phyloP scores from a whole-genome alignment of 37 sponge, comb jelly and placozoan genomes.

The Aplysina aerophoba region DNA sequence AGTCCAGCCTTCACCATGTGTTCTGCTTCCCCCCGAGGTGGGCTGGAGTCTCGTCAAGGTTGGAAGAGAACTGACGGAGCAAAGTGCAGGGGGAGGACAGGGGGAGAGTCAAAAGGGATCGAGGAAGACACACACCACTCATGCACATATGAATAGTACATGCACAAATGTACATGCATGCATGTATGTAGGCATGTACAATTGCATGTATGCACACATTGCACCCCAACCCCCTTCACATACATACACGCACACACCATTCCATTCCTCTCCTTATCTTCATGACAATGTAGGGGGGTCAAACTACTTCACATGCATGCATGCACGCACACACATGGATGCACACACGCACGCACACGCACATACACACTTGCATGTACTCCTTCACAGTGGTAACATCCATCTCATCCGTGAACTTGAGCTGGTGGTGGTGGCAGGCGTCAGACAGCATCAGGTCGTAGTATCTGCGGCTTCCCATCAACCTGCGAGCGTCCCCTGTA shows the following conservation, averaged over 20 bases:
- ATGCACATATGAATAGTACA: not conserved
- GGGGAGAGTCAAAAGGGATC: no score
- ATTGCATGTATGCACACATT: not conserved
- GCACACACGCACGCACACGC: not conserved
- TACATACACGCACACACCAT: not conserved
- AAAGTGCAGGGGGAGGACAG: no score
- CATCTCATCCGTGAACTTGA: constrained; percentile 72
- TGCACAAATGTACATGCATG: not conserved
- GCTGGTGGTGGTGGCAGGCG: constrained; percentile 71
- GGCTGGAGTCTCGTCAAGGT: constrained; percentile 90
- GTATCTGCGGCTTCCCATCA: constrained; percentile 89
- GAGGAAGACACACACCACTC: not conserved
- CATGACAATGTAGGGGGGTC: no score
- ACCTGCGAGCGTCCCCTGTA: constrained; percentile 80
- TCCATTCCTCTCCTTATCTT: no score
- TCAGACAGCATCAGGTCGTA: constrained; percentile 88
- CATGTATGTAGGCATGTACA: not conserved
- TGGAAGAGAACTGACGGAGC: constrained; percentile 5
- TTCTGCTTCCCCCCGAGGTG: constrained; percentile 93
- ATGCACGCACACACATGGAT: not conserved
- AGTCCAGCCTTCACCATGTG: constrained; percentile 83
- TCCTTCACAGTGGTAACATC: constrained; percentile 93
- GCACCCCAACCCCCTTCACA: not conserved
- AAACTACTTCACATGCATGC: not conserved
- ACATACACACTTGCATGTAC: constrained; percentile 75